Base-by-base conservation (phyloP, 2,113 vertebrate species). In the Acanthochromis polyacanthus region DNA sequence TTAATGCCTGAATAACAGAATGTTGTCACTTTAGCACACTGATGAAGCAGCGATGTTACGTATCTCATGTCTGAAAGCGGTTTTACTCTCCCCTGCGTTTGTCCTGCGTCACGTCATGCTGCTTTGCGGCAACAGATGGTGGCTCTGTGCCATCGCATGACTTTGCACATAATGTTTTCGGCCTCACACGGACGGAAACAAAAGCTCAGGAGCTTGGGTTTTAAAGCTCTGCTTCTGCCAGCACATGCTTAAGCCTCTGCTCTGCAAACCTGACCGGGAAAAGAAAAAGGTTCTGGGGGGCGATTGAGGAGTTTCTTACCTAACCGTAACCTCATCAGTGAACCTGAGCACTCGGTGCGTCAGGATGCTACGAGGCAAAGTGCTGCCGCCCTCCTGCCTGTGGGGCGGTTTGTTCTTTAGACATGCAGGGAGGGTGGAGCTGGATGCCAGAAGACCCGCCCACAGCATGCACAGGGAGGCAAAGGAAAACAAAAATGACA, bases 371-470 rank as follows among this genome's bases (percentile, higher is more conserved):
- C 86, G 93, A 85, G 91, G 94, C 82, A 88, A 91, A 78, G 89
- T 92, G 88, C 93, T 92, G 91, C 95, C 94, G 95, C 94, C 93
- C 81, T 95, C 93, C 90, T 93, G 94, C 93, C 94, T 95, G 93
- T 92, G 90, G 89, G 94, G 77, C 22, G 92, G 78, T 90, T 93
- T 95, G 93, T 85, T 95, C 95, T 96, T 96, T 95, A 96, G 85
- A 91, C 94, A 96, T 95, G 95, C 95, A 90, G 96, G 96, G 91
- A 98, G 95, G 91, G 96, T 93, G 91, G 95, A 96, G 94, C 96
- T 97, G 94, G 67, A 82, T 22, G 90, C 91, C 75, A 66, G 20
- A 62, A 87, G 62, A 67, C 80, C 68, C 71, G 32, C 64, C 86
- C 83, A 82, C 20, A 6, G 60, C 28, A 82, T 65, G 66, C 60